Conservation (phyloP, 2,888 invertebrate genomes). For the Pollenia amentaria region DNA sequence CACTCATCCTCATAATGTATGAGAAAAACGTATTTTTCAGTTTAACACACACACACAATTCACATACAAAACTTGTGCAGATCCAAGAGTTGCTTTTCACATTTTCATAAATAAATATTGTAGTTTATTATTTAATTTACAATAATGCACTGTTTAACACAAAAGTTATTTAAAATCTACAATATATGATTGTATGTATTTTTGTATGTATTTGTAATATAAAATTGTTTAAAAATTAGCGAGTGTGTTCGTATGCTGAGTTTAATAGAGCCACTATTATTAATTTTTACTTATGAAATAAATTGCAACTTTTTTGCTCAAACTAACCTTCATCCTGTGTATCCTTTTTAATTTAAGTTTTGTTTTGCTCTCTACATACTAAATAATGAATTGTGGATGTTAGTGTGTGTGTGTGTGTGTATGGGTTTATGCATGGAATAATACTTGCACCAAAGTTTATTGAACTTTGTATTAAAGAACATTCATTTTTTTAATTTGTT, state of each 20-base stretch:
- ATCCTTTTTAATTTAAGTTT: constrained; percentile 28
- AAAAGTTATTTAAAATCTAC: constrained; percentile 13
- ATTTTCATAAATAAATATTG: constrained; percentile 67
- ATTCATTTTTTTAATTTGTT: constrained; percentile 21
- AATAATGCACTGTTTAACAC: constrained; percentile 63
- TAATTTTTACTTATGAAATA: neutral
- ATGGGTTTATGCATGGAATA: neutral
- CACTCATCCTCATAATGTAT: constrained; percentile 76
- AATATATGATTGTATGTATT: neutral
- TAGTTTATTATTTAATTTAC: constrained; percentile 82
- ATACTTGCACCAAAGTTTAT: constrained; percentile 51
- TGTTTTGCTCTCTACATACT: neutral
- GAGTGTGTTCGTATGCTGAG: too few relatives aligned
- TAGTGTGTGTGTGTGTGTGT: neutral
- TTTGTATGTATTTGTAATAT: too few relatives aligned
- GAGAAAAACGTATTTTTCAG: constrained; percentile 58
- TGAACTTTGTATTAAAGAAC: constrained; percentile 64
- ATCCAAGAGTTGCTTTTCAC: constrained; percentile 70
- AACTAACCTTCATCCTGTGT: constrained; percentile 33
- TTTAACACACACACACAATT: constrained; percentile 65
- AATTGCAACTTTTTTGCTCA: neutral
- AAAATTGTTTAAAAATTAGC: too few relatives aligned
- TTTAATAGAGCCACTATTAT: neutral
- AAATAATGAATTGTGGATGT: neutral
- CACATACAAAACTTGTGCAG: constrained; percentile 78